These are phyloP conservation scores for Lycophotia porphyrea DNA, from an alignment of 2,888 invertebrate genomes.

Conservation along the genomic window DNA sequence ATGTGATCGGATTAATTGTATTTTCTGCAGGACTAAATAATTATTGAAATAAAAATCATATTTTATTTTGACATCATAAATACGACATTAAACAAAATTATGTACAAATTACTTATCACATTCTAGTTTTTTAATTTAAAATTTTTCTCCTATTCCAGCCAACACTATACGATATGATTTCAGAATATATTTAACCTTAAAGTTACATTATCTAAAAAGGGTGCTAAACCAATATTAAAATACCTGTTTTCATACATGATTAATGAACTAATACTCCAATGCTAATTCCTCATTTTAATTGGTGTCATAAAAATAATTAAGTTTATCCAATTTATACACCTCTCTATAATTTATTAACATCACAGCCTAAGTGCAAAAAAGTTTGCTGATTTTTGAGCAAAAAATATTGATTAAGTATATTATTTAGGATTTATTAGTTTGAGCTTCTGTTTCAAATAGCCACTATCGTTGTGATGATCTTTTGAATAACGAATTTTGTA, in stretches of 20 bases:
- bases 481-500: neutral
- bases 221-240: neutral
- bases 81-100: no score
- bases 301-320: conserved; percentile 52
- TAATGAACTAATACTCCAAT: conserved; percentile 17
- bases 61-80: no score
- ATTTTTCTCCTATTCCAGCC: neutral
- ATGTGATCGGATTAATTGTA: no score
- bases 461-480: neutral
- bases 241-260: conserved; percentile 22
- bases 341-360: conserved; percentile 32
- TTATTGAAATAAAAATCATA: no score
- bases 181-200: neutral
- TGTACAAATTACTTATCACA: no score
- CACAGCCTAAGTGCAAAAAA: neutral
- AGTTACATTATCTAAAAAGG: neutral
- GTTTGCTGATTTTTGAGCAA: conserved; percentile 7
- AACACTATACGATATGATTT: neutral
- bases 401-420: conserved; percentile 9
- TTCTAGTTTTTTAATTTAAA: neutral
- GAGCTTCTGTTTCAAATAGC: conserved; percentile 13
- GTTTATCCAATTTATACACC: conserved; percentile 14
- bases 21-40: no score
- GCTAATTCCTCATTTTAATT: conserved; percentile 37
- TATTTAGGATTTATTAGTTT: conserved; percentile 13